Evolutionary conservation across 2,113 vertebrate species (phyloP).

Genomic region (Macaca nemestrina): DNA sequence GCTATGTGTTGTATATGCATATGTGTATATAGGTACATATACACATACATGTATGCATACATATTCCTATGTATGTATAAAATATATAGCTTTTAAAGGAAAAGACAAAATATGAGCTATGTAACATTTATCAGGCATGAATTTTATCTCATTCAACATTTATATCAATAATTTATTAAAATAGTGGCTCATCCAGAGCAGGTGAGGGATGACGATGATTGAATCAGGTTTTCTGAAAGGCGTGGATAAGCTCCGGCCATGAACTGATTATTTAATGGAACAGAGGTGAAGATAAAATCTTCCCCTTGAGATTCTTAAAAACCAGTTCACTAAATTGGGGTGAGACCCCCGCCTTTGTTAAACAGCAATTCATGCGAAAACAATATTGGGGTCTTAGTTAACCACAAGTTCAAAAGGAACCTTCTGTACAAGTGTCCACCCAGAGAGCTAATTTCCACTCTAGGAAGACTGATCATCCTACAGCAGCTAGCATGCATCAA

Average conservation of each 20-base stretch:
- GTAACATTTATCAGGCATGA: neutral
- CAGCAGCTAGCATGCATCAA: neutral
- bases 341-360: neutral
- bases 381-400: neutral
- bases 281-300: neutral
- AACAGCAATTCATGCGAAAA: neutral
- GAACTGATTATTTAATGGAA: neutral
- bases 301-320: neutral
- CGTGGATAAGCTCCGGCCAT: neutral
- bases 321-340: neutral
- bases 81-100: neutral
- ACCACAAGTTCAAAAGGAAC: neutral
- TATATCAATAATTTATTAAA: slow-evolving; percentile 7
- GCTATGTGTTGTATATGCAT: neutral
- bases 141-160: neutral
- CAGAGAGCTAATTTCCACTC: neutral
- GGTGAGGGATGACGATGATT: neutral
- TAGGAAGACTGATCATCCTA: neutral
- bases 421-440: neutral
- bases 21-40: neutral
- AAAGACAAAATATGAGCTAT: neutral
- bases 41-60: neutral
- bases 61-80: neutral
- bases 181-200: neutral
- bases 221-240: neutral